A percentile compares a stretch with the other conserved stretches of the same genome.
phyloP scores from a whole-genome alignment of 2,797 vertebrate species.

The Rhodeus uyekii region DNA sequence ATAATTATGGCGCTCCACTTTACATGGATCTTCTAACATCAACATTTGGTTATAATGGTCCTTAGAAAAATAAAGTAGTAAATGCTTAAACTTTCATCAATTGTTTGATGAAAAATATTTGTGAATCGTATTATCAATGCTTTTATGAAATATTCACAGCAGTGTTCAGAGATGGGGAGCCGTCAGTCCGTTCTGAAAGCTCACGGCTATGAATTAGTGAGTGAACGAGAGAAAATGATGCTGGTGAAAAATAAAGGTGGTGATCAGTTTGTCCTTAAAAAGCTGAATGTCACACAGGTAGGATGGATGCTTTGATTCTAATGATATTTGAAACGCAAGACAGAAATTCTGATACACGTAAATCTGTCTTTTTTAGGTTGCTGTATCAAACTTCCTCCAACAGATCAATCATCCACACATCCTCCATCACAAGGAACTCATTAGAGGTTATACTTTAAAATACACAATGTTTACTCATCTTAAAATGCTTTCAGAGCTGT shows the following conservation, averaged over 20 bases:
- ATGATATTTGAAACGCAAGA: background rate
- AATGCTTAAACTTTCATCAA: background rate
- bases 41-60: too few species aligned
- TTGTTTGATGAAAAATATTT: background rate
- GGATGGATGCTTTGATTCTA: background rate
- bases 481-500: background rate
- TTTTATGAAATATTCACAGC: background rate
- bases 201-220: background rate
- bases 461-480: background rate
- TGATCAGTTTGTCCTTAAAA: conserved; percentile 11
- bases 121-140: background rate
- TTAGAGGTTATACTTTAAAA: background rate
- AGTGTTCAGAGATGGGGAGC: background rate
- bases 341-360: background rate
- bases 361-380: background rate
- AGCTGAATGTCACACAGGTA: background rate
- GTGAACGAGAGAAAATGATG: background rate
- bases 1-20: too few species aligned
- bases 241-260: background rate
- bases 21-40: too few species aligned
- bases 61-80: background rate
- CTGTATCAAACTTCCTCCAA: background rate
- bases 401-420: background rate
- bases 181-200: background rate
- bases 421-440: background rate